A percentile compares a stretch with the other conserved stretches of the same genome.
Evolutionary conservation across 1,140 invertebrate genomes (phyloP).

Genomic region (Drosophila burlai): DNA sequence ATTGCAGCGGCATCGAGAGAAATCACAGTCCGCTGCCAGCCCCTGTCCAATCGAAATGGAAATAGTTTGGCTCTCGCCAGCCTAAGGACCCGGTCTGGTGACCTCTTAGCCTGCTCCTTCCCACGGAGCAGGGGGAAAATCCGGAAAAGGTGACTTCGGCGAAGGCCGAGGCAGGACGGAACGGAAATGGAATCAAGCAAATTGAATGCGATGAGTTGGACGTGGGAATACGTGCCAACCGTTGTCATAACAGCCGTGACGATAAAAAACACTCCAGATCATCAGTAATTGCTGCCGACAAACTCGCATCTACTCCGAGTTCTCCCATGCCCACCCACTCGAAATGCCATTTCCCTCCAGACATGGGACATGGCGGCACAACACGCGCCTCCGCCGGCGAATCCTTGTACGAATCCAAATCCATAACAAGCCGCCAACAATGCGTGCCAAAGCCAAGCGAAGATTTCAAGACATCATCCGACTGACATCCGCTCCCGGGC

Average conservation of each 20-base stretch:
- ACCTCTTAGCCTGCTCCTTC: background rate
- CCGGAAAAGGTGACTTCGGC: constrained; percentile 2
- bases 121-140: background rate
- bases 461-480: constrained; percentile 54
- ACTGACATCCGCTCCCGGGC: constrained; percentile 22
- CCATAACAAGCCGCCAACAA: constrained; percentile 52
- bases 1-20: constrained; percentile 63
- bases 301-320: constrained; percentile 52
- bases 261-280: constrained; percentile 79
- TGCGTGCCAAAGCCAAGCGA: constrained; percentile 53
- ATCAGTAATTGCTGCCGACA: constrained; percentile 78
- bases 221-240: constrained; percentile 79
- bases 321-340: background rate
- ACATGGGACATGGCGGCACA: constrained; percentile 21
- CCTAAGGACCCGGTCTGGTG: constrained; percentile 18
- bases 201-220: constrained; percentile 80
- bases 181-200: constrained; percentile 79
- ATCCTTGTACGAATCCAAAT: constrained; percentile 33
- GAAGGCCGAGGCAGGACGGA: constrained; percentile 33
- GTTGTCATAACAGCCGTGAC: constrained; percentile 62
- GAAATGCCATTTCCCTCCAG: background rate
- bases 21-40: constrained; percentile 58
- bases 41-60: constrained; percentile 45
- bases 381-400: constrained; percentile 43
- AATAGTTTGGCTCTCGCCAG: constrained; percentile 33